phyloP scores from a whole-genome alignment of 2,888 invertebrate species.

The Melieria omissa region DNA sequence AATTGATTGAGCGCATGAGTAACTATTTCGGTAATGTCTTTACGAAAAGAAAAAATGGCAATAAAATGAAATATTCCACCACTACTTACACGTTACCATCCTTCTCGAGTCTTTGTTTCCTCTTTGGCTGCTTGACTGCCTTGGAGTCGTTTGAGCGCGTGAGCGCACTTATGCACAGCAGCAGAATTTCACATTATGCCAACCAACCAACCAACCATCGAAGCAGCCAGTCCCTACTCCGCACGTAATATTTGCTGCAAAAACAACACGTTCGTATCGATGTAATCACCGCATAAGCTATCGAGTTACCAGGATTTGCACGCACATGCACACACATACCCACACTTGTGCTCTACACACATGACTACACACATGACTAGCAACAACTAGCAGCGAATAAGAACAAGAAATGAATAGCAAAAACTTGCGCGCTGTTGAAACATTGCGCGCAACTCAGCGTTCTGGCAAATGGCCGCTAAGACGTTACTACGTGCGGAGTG shows the following conservation, averaged over 20 bases:
- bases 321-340: conserved; percentile 4
- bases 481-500: no score
- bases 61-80: conserved; percentile 30
- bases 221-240: background rate
- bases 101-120: no score
- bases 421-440: background rate
- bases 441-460: background rate
- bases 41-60: conserved; percentile 22
- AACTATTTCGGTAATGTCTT: conserved; percentile 29
- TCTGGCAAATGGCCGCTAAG: no score
- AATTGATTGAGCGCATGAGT: conserved; percentile 33
- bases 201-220: background rate
- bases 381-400: background rate
- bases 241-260: conserved; percentile 17
- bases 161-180: no score
- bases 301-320: conserved; percentile 66
- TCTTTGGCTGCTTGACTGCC: no score
- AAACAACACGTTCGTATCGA: conserved; percentile 64
- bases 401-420: background rate
- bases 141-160: no score
- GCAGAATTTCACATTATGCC: no score
- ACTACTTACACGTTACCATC: background rate
- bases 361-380: background rate
- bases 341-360: background rate
- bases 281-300: conserved; percentile 67